Evolutionary conservation across 2,888 invertebrate species (phyloP).

Genomic region (Nomada ruficornis): DNA sequence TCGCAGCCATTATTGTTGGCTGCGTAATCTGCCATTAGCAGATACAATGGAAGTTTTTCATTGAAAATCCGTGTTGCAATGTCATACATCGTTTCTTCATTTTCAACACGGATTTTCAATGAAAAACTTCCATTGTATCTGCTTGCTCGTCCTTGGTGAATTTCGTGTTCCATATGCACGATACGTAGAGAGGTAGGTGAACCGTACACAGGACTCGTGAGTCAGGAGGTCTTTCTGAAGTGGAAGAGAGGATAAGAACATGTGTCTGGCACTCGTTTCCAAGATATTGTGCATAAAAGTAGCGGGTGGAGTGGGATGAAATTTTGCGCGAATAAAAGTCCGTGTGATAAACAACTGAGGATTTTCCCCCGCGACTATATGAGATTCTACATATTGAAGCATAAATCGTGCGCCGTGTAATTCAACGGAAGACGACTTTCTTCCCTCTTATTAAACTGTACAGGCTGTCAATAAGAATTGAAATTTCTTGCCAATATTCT

Average conservation of each 20-base stretch:
- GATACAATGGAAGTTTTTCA: too few relatives aligned
- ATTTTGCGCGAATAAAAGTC: slow-evolving; percentile 16
- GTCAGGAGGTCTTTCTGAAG: neutral
- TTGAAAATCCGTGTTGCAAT: too few relatives aligned
- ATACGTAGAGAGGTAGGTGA: neutral
- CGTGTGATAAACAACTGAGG: neutral
- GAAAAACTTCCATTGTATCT: neutral
- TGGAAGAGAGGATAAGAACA: neutral
- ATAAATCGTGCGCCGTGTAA: neutral
- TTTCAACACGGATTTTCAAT: too few relatives aligned
- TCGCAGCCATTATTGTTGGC: too few relatives aligned
- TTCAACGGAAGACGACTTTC: neutral
- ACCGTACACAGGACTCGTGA: too few relatives aligned
- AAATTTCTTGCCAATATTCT: neutral
- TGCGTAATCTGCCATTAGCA: too few relatives aligned
- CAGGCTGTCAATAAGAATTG: neutral
- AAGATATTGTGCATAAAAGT: slow-evolving; percentile 3
- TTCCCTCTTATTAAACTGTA: neutral
- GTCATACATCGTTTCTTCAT: too few relatives aligned
- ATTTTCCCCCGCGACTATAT: neutral
- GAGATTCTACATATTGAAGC: neutral
- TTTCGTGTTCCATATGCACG: neutral
- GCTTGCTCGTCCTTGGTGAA: neutral
- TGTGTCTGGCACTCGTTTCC: slow-evolving; percentile 7
- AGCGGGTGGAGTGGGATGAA: neutral